Percentiles rank a stretch among this genome's conserved stretches.
Conservation (phyloP, 2,113 vertebrate species). For the Gallinago jamesoni region DNA sequence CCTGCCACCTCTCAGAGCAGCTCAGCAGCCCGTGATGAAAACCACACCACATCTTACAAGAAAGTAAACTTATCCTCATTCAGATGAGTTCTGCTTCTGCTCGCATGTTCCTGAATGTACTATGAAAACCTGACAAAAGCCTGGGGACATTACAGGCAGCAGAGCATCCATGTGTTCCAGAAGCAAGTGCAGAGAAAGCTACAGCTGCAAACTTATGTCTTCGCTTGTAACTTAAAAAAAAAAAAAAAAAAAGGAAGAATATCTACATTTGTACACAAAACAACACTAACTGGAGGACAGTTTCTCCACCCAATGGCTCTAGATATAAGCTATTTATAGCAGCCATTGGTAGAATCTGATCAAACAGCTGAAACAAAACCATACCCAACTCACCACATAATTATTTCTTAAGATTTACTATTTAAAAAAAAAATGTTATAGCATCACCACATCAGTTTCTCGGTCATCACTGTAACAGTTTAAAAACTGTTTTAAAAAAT, state of each 20-base stretch:
- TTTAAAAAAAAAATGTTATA: background rate
- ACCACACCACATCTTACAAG: background rate
- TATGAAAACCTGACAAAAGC: background rate
- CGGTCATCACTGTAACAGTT: background rate
- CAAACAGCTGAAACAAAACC: background rate
- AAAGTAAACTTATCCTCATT: background rate
- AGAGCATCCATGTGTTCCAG: background rate
- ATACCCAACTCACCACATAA: fast-evolving
- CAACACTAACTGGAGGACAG: background rate
- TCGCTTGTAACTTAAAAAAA: background rate
- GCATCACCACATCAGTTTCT: background rate
- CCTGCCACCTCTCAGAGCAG: background rate
- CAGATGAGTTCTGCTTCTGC: background rate
- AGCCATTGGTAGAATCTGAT: background rate
- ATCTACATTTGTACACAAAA: background rate
- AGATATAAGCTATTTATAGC: background rate
- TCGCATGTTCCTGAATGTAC: background rate
- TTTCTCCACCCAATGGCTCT: background rate
- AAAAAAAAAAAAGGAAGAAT: background rate
- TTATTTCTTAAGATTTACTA: background rate
- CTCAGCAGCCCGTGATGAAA: fast-evolving
- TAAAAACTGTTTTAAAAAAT: background rate
- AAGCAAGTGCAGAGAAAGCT: background rate
- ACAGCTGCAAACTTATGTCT: background rate
- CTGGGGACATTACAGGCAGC: background rate